Percentiles rank a stretch among this genome's conserved stretches.
These are phyloP conservation scores for Falco berigora DNA, from an alignment of 2,797 vertebrate genomes.

Conservation along the genomic window DNA sequence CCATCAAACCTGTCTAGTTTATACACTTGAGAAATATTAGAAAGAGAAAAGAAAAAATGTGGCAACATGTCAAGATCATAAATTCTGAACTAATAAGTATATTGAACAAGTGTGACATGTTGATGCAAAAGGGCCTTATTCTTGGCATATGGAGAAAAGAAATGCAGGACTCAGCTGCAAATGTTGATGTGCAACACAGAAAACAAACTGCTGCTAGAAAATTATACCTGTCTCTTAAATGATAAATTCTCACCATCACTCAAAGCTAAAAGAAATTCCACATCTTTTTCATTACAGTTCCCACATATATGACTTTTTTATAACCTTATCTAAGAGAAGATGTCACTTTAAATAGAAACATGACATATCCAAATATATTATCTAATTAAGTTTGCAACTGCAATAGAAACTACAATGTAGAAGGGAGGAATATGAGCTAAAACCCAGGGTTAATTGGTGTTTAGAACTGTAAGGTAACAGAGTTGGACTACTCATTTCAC, in stretches of 20 bases:
- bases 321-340: conserved; percentile 7
- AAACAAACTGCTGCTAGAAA: conserved; percentile 22
- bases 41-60: background rate
- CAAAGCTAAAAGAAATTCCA: conserved; percentile 22
- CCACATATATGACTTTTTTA: conserved; percentile 1
- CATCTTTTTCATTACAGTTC: background rate
- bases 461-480: background rate
- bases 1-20: background rate
- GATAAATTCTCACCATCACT: conserved; percentile 38
- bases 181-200: background rate
- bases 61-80: background rate
- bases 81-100: conserved; percentile 16
- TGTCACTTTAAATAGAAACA: conserved; percentile 28
- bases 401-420: background rate
- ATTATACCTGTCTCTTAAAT: conserved; percentile 25
- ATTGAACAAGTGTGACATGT: background rate
- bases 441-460: background rate
- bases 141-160: background rate
- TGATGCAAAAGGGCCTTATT: conserved; percentile 9
- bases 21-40: background rate
- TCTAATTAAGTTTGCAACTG: conserved; percentile 7
- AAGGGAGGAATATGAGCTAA: background rate
- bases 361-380: background rate
- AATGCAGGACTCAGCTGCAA: background rate
- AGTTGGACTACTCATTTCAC: background rate